Conservation (phyloP, 1,140 invertebrate species). For the Phymastichus coffea region DNA sequence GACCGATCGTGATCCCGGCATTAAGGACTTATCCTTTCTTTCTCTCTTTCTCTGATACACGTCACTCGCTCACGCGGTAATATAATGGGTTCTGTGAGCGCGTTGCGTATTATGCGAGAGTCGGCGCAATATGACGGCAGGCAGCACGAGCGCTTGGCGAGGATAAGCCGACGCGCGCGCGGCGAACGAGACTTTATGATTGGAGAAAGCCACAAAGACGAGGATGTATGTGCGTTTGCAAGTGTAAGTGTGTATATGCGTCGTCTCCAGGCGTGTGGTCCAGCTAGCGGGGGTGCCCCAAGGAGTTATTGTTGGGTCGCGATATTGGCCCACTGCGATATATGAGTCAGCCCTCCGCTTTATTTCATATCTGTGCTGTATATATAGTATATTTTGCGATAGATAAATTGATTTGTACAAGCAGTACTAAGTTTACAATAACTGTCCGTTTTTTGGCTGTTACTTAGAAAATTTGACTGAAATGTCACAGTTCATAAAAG, state of each 20-base stretch:
- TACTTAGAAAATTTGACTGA: too few relatives aligned
- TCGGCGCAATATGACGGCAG: constrained; percentile 38
- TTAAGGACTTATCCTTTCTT: constrained; percentile 36
- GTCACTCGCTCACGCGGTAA: not conserved
- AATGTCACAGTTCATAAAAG: too few relatives aligned
- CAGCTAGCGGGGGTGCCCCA: not conserved
- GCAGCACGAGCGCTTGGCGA: too few relatives aligned
- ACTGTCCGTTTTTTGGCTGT: too few relatives aligned
- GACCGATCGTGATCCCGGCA: constrained; percentile 32
- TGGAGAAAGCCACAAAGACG: constrained; percentile 22
- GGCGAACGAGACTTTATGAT: constrained; percentile 47
- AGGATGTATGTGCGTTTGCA: too few relatives aligned
- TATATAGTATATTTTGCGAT: too few relatives aligned
- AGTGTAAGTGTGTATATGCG: not conserved
- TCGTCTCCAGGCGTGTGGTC: constrained; percentile 1
- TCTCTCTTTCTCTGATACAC: too few relatives aligned
- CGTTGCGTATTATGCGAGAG: constrained; percentile 38
- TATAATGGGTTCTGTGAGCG: constrained; percentile 37
- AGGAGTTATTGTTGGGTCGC: constrained; percentile 22
- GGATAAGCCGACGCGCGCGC: constrained; percentile 42
- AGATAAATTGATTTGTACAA: too few relatives aligned
- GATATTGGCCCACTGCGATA: not conserved
- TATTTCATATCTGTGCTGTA: too few relatives aligned
- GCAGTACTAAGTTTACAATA: too few relatives aligned
- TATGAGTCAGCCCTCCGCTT: too few relatives aligned